A percentile compares a stretch with the other conserved stretches of the same genome.
Conservation (phyloP, 35 echinoderm and acorn worm species). For the Apostichopus californicus region DNA sequence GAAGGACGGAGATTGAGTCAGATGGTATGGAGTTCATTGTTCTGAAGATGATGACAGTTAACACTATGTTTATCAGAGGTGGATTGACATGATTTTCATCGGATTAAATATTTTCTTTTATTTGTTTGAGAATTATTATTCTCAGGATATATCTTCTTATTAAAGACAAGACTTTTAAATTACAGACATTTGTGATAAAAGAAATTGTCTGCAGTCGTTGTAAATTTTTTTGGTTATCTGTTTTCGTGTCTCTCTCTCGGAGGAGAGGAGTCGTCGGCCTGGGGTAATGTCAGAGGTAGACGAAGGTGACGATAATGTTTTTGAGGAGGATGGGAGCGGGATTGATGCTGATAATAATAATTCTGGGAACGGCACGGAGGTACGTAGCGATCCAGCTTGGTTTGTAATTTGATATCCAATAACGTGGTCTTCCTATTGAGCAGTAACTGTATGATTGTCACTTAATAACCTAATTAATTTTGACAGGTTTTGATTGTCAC, state of each 20-base stretch:
- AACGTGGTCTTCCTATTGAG: no score
- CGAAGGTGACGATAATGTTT: slow-evolving; percentile 37
- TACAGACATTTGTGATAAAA: no score
- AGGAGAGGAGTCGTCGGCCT: neutral
- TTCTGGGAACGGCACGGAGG: neutral
- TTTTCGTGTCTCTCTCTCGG: neutral
- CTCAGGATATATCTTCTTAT: no score
- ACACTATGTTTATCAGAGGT: neutral
- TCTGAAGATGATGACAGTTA: neutral
- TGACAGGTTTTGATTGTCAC: no score
- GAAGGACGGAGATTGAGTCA: no score
- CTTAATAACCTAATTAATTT: no score
- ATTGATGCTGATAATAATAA: neutral
- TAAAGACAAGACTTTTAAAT: no score
- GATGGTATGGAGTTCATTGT: neutral
- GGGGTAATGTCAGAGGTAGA: slow-evolving; percentile 26
- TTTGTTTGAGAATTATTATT: no score
- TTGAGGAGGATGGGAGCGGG: slow-evolving; percentile 12
- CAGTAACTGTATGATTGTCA: no score
- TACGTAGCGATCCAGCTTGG: neutral
- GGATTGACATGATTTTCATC: neutral
- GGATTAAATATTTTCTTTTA: neutral
- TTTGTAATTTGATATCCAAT: no score
- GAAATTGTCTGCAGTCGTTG: no score
- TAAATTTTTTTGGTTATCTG: neutral